These are phyloP conservation scores for Ammodytes marinus DNA, from an alignment of 2,113 vertebrate genomes.

Conservation along the genomic window DNA sequence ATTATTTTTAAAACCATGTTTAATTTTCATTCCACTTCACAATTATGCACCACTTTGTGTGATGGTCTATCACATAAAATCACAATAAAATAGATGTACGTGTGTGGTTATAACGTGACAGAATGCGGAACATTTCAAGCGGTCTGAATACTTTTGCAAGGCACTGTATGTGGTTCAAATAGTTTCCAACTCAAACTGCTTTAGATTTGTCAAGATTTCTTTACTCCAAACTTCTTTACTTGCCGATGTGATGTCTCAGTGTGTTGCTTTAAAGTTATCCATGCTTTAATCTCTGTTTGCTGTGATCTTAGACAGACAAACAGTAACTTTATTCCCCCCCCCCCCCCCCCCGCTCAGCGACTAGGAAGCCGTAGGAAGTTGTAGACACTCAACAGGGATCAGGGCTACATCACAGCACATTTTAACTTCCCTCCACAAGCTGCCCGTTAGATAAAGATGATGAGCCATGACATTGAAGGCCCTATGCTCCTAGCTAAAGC, in stretches of 20 bases:
- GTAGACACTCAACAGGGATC: conserved; percentile 51
- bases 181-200: no score
- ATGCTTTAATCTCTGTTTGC: neutral
- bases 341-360: neutral
- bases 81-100: no score
- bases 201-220: no score
- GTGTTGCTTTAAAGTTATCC: neutral
- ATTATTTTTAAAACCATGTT: no score
- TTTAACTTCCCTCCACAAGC: conserved; percentile 46
- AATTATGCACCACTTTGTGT: no score
- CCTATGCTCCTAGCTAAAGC: conserved; percentile 31
- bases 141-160: no score
- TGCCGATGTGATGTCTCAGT: neutral
- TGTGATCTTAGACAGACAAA: conserved; percentile 47
- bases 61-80: no score
- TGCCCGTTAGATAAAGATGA: conserved; percentile 30
- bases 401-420: conserved; percentile 20
- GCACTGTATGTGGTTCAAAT: no score
- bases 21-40: no score
- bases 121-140: no score
- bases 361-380: neutral
- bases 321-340: conserved; percentile 14
- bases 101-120: no score
- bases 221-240: neutral
- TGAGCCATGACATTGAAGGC: conserved; percentile 44